A percentile compares a stretch with the other conserved stretches of the same genome.
Conservation (phyloP, 2,797 vertebrate genomes). For the Ibycter americanus region DNA sequence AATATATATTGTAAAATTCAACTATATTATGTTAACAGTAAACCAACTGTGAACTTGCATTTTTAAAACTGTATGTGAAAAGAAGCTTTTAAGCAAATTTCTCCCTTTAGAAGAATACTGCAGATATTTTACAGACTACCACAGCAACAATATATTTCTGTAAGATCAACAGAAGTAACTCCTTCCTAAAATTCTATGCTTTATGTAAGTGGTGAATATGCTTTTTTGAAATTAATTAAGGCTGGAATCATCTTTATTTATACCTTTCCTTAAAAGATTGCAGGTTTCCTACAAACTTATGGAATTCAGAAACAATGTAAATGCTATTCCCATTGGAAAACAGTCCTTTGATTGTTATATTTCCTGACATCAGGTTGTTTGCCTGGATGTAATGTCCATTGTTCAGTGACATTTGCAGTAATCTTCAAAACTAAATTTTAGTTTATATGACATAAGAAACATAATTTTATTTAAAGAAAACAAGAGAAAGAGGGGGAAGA, state of each 20-base stretch:
- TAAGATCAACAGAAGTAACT: neutral
- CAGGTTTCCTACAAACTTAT: neutral
- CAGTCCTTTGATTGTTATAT: slow-evolving; percentile 67
- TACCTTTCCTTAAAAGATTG: neutral
- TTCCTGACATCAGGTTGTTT: slow-evolving; percentile 71
- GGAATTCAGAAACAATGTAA: neutral
- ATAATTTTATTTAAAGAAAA: slow-evolving; percentile 9
- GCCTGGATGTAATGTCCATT: slow-evolving; percentile 54
- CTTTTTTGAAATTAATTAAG: neutral
- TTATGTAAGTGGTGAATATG: neutral
- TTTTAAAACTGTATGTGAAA: neutral
- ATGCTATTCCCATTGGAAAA: slow-evolving; percentile 25
- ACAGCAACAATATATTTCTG: neutral
- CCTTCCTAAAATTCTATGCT: neutral
- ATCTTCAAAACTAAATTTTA: slow-evolving; percentile 50
- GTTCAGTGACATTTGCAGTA: slow-evolving; percentile 75
- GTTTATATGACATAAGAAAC: slow-evolving; percentile 20
- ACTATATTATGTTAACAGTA: neutral
- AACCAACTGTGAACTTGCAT: neutral
- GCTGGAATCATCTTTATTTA: neutral
- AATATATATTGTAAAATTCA: neutral
- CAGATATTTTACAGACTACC: neutral
- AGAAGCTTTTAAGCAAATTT: neutral
- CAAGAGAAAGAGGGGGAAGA: neutral
- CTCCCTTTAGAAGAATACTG: neutral